A percentile compares a stretch with the other conserved stretches of the same genome.
These are phyloP conservation scores for Periparus ater DNA, from an alignment of 2,797 vertebrate species.

Conservation along the genomic window DNA sequence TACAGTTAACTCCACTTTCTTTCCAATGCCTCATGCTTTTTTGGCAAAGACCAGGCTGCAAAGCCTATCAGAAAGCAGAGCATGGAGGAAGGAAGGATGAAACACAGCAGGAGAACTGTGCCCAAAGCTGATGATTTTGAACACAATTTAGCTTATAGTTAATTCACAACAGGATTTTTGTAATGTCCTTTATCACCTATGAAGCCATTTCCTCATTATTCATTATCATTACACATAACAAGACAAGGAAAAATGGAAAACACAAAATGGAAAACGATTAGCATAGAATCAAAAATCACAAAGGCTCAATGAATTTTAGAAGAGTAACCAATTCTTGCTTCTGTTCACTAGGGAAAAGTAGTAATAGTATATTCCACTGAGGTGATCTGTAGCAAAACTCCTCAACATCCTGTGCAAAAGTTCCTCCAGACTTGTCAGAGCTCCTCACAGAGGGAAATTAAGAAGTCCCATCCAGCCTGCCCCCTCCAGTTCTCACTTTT, in stretches of 20 bases:
- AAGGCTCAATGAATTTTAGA: neutral
- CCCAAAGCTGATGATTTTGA: slow-evolving; percentile 18
- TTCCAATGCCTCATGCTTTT: slow-evolving; percentile 8
- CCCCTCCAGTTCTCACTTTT: neutral
- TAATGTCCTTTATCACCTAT: slow-evolving; percentile 46
- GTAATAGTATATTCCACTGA: neutral
- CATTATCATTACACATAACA: slow-evolving; percentile 3
- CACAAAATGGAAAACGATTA: slow-evolving; percentile 33
- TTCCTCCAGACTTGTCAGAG: neutral
- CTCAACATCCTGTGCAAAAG: neutral
- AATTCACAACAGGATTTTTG: slow-evolving; percentile 38
- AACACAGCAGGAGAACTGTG: slow-evolving; percentile 5
- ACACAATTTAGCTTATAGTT: slow-evolving; percentile 46
- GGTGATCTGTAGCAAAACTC: neutral
- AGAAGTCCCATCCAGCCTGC: neutral
- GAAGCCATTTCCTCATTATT: slow-evolving; percentile 43
- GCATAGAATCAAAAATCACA: neutral
- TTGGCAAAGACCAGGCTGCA: slow-evolving; percentile 23
- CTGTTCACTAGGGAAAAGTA: neutral
- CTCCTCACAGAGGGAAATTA: neutral
- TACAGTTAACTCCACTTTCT: slow-evolving; percentile 34
- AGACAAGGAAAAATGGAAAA: slow-evolving; percentile 54
- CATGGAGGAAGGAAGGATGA: slow-evolving; percentile 27
- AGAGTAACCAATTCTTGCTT: neutral
- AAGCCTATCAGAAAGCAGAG: slow-evolving; percentile 36